Base-by-base conservation (phyloP, 2,888 invertebrate species). In the Notodonta ziczac region DNA sequence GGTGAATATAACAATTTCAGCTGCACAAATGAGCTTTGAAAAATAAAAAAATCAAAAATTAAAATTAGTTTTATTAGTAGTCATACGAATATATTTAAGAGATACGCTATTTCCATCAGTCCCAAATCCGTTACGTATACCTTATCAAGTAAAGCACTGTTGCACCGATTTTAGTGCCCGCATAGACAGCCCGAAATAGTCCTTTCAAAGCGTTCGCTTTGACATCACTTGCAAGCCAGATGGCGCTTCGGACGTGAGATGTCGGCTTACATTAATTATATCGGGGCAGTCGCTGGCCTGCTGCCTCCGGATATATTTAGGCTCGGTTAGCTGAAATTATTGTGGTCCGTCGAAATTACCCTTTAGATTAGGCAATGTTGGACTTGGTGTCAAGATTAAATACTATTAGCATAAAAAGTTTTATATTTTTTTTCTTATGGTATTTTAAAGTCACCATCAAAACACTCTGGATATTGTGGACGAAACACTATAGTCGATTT, bases 211-310 rank as follows among this genome's bases (percentile, higher is more conserved):
- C 57, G 63, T 58, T 63, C 65, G 56, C 66, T 70, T 74, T 70
- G 66, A 74, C 69, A 60, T 65, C 71, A 66, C 61, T 70, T 59
- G 65, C 46, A 7, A 32, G 48, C 61, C 73, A 76, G 69, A 73
- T 74, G 72, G 72, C 63, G 66, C 56, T 66, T 14, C 57, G 14
- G 60, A 74, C 67, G 66, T 65, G 66, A 66, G 66, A 69, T 61
- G 64, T 62, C 59, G 61, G 65, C 65, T 68, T 66, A 69, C 65
- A 75, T 75, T 71, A 74, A 74, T 74, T 74, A 74, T 71, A 71
- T 67, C 54, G 60, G 58, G 64, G 69, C 61, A 67, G 63, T 66
- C 40, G 51, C 66, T 62, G 57, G 56, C 58, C 63, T 54, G 60
- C 56, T 67, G 58, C 50, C 13, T 14, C 42, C 10, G 58, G 57